Evolutionary conservation across 1,140 invertebrate genomes (phyloP), one percentile per base, ranked within the genome.

Genomic region (Psilanteris sp.): DNA sequence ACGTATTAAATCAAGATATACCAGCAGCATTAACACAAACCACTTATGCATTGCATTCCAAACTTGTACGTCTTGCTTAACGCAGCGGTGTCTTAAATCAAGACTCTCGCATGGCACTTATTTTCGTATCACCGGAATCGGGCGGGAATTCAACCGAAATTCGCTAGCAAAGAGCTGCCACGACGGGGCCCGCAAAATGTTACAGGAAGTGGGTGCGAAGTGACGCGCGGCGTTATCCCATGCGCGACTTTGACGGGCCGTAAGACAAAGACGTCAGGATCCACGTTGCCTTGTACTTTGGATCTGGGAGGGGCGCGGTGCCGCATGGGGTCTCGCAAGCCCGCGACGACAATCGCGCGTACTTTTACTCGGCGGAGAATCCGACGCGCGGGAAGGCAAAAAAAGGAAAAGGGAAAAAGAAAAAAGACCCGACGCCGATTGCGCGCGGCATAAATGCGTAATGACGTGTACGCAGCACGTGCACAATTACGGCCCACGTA

Each of bases 391-490:
- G 24, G n/a, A n/a, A n/a, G n/a, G n/a, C n/a, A n/a, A n/a, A n/a
- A n/a, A n/a, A n/a, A n/a, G n/a, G n/a, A n/a, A n/a, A n/a, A n/a
- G n/a, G n/a, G n/a, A n/a, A n/a, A n/a, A n/a, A n/a, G n/a, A 52
- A 57, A 72, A 66, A 74, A 15, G 59, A 48, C 37, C 31, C 36
- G 22, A 22, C 39, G 48, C 43, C 41, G 62, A 62, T 75, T 74
- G 71, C 46, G 52, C 43, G 27, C 37, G 68, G 72, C 72, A 76
- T 79, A 71, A 55, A 68, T 61, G 55, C 41, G 57, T 71, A 64
- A 66, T 76, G 73, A 76, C 73, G 73, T 76, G 73, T 76, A 70
- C 61, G 44, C 48, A 71, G 73, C 73, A 77, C 73, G 66, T 70
- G 73, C 59, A 71, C 73, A 66, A 77, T 77, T 77, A 71, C 66